A percentile compares a stretch with the other conserved stretches of the same genome.
Evolutionary conservation across 2,113 vertebrate genomes (phyloP).

Genomic region (Macquaria ambigua): DNA sequence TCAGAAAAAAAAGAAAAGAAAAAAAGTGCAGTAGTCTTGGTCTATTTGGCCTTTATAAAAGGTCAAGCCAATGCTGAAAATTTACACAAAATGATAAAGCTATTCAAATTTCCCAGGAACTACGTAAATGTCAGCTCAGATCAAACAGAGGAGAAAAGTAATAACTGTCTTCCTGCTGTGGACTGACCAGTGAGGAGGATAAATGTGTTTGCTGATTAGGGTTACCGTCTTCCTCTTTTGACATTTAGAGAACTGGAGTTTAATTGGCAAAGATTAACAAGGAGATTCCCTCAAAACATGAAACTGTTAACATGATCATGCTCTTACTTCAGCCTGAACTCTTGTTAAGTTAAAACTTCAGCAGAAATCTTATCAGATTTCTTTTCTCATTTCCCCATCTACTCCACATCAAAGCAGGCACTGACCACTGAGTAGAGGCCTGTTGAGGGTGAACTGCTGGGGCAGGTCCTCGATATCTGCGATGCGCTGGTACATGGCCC

Average conservation of each 20-base stretch:
- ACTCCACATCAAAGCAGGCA: not conserved
- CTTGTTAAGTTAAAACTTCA: not conserved
- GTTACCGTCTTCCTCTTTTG: conserved; percentile 30
- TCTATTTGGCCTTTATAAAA: conserved; percentile 60
- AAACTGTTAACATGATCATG: not conserved
- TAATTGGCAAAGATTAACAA: conserved; percentile 27
- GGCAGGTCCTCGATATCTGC: conserved; percentile 94
- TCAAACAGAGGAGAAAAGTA: conserved; percentile 58
- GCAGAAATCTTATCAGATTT: not conserved
- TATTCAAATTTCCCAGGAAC: conserved; percentile 63
- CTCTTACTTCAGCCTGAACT: not conserved
- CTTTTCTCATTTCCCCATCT: not conserved
- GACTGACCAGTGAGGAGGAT: conserved; percentile 20
- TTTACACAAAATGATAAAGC: conserved; percentile 59
- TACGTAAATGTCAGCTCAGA: conserved; percentile 75
- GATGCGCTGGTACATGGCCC: conserved; percentile 97
- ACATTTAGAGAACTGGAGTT: conserved; percentile 48
- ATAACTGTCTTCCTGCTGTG: conserved; percentile 41
- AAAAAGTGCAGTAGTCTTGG: conserved; percentile 1
- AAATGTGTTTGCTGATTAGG: conserved; percentile 37
- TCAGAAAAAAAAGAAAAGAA: not conserved
- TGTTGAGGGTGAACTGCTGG: conserved; percentile 92
- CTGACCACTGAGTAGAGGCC: conserved; percentile 95
- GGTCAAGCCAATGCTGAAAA: conserved; percentile 46
- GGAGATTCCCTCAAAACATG: not conserved